Evolutionary conservation across 2,888 invertebrate species (phyloP).

Genomic region (Mesorhabditis spiculigera): DNA sequence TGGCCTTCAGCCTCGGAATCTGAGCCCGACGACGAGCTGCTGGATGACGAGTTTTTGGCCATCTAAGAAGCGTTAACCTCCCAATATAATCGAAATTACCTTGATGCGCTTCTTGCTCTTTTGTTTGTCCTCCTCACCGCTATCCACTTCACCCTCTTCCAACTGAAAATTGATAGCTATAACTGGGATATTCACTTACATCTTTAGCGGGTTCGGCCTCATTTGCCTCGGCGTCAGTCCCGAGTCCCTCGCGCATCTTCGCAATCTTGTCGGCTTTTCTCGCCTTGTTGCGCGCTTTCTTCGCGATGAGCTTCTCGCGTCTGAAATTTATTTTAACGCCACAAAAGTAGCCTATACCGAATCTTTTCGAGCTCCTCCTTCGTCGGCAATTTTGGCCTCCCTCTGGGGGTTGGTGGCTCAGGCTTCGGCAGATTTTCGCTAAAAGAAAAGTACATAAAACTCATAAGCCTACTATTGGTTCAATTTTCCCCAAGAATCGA

Average conservation of each 20-base stretch:
- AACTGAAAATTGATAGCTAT: slow-evolving; percentile 10
- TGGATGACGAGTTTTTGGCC: slow-evolving; percentile 16
- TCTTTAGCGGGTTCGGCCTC: slow-evolving; percentile 12
- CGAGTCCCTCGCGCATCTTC: slow-evolving; percentile 21
- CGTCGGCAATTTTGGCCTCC: not conserved
- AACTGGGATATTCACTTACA: not conserved
- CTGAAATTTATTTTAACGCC: slow-evolving; percentile 9
- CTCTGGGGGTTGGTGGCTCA: not conserved
- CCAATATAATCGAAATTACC: not conserved
- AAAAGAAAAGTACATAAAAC: not conserved
- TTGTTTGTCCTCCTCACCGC: slow-evolving; percentile 28
- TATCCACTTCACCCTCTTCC: slow-evolving; percentile 40
- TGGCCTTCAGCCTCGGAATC: slow-evolving; percentile 13
- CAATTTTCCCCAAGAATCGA: slow-evolving; percentile 39
- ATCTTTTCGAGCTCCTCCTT: not conserved
- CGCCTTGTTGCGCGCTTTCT: slow-evolving; percentile 9
- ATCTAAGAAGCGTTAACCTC: not conserved
- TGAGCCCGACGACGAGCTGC: slow-evolving; percentile 12
- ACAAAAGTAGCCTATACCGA: not conserved
- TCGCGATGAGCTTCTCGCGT: slow-evolving; percentile 16
- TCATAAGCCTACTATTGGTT: not conserved
- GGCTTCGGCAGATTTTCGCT: not conserved
- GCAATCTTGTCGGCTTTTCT: slow-evolving; percentile 23
- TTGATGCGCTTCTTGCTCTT: slow-evolving; percentile 12
- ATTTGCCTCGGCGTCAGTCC: slow-evolving; percentile 17